These are phyloP conservation scores for Anticlea derivata DNA, from an alignment of 2,888 invertebrate species.

Conservation along the genomic window DNA sequence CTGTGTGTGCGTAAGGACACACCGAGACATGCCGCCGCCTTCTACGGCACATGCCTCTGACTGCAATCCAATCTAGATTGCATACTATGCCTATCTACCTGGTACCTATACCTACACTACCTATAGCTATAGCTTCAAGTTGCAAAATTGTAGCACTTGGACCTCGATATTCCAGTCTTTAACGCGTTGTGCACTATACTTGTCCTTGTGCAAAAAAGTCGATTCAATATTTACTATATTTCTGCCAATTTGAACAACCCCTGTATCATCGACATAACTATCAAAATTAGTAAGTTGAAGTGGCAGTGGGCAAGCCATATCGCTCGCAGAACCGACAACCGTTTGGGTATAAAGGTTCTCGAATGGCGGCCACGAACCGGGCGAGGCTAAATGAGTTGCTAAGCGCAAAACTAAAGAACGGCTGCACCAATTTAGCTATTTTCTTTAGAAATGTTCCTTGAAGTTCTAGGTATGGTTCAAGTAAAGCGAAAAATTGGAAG, in stretches of 20 bases:
- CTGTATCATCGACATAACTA: too few relatives aligned
- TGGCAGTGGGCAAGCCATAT: too few relatives aligned
- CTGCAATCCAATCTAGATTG: constrained; percentile 44
- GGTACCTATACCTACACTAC: constrained; percentile 7
- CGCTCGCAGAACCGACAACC: too few relatives aligned
- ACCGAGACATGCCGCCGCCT: constrained; percentile 63
- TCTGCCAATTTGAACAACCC: background rate
- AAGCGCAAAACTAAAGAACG: too few relatives aligned
- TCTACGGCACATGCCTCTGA: constrained; percentile 43
- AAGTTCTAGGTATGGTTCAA: too few relatives aligned
- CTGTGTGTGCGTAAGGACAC: constrained; percentile 42
- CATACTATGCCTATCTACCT: constrained; percentile 20
- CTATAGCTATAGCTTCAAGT: constrained; percentile 17
- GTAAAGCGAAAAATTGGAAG: too few relatives aligned
- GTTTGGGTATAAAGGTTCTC: too few relatives aligned
- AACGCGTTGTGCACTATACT: constrained; percentile 17
- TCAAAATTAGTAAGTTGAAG: too few relatives aligned
- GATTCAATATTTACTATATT: background rate
- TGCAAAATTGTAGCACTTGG: constrained; percentile 29
- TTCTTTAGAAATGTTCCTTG: too few relatives aligned
- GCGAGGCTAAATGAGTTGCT: too few relatives aligned
- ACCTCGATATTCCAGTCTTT: constrained; percentile 37
- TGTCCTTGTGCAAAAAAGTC: constrained; percentile 14
- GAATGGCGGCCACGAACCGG: too few relatives aligned
- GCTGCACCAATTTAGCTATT: too few relatives aligned